phyloP scores from a whole-genome alignment of 2,888 invertebrate genomes.

The Drosophila villosipedis region DNA sequence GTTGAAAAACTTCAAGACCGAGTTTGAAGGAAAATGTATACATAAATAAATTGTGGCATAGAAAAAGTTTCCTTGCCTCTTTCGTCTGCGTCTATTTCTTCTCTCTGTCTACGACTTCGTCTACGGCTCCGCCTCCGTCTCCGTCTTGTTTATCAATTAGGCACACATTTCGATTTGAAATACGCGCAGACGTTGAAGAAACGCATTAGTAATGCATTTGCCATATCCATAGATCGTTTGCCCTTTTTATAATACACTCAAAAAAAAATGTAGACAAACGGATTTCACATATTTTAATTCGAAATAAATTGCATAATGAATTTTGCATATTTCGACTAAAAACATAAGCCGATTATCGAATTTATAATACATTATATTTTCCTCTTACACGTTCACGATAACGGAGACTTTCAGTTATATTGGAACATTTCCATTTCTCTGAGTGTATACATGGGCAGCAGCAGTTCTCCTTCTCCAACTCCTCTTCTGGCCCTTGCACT shows the following conservation, averaged over 20 bases:
- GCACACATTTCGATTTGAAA: conserved; percentile 54
- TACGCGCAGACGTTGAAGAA: conserved; percentile 37
- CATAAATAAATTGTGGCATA: conserved; percentile 27
- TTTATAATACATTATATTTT: background rate
- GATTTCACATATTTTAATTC: background rate
- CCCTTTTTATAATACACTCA: conserved; percentile 34
- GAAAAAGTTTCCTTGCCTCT: conserved; percentile 19
- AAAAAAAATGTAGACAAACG: background rate
- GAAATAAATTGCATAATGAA: background rate
- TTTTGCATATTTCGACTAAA: background rate
- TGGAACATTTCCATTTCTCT: background rate
- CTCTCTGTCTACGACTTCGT: background rate
- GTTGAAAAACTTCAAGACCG: conserved; percentile 41
- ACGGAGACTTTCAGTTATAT: background rate
- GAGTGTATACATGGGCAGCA: background rate
- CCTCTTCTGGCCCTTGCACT: background rate
- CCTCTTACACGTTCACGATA: background rate
- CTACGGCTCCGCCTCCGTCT: conserved; percentile 2
- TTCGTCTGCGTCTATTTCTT: conserved; percentile 4
- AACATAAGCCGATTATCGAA: background rate
- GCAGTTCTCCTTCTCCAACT: background rate
- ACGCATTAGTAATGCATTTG: conserved; percentile 65
- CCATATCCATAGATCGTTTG: conserved; percentile 35
- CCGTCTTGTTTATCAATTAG: conserved; percentile 75
- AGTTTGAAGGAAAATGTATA: conserved; percentile 28